Conservation (phyloP, 2,113 vertebrate species). For the Upupa epops region DNA sequence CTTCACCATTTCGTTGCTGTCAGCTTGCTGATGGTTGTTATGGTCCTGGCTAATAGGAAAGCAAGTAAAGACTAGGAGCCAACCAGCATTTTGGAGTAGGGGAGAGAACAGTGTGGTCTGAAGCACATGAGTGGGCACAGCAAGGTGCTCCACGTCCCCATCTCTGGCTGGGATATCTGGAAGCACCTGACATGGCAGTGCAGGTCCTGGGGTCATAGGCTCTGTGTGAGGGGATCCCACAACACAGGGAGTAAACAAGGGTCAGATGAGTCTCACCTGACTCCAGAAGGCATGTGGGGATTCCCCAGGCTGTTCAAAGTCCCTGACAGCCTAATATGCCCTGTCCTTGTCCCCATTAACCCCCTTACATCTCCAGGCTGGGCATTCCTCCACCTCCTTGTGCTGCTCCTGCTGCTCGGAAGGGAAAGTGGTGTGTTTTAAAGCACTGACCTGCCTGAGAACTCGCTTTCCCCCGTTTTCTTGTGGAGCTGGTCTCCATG, state of each 20-base stretch:
- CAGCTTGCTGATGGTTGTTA: accelerated
- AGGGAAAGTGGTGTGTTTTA: not conserved
- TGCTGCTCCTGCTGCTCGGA: not conserved
- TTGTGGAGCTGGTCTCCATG: not conserved
- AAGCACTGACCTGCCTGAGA: not conserved
- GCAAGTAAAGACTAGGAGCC: not conserved
- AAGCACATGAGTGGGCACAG: not conserved
- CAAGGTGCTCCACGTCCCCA: not conserved
- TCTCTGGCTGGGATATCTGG: not conserved
- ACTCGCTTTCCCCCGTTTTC: not conserved
- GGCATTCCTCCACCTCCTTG: not conserved
- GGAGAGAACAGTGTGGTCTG: not conserved
- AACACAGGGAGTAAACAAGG: accelerated
- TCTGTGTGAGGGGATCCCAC: no score
- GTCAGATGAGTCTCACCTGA: accelerated
- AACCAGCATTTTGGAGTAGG: not conserved
- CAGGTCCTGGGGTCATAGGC: accelerated
- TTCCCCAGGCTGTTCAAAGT: accelerated
- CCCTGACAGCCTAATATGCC: not conserved
- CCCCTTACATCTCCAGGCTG: accelerated
- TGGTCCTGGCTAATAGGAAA: not conserved
- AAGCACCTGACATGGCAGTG: not conserved
- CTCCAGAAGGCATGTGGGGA: accelerated
- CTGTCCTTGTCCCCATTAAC: not conserved
- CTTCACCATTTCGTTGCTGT: not conserved